Evolutionary conservation across 2,797 vertebrate genomes (phyloP).

Genomic region (Perodicticus potto): DNA sequence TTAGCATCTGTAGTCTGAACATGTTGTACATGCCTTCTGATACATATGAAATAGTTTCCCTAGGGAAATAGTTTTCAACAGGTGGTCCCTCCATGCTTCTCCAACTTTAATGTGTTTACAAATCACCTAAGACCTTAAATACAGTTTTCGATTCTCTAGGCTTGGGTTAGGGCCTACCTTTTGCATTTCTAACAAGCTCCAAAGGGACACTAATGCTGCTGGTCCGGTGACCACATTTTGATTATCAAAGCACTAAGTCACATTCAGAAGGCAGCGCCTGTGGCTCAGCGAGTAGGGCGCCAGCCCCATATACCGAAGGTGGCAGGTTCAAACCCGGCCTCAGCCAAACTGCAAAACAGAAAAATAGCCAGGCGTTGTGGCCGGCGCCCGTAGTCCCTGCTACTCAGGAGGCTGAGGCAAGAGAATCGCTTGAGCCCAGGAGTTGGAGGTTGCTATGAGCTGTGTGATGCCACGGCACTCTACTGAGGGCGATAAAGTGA

Average conservation of each 20-base stretch:
- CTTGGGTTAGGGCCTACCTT: neutral
- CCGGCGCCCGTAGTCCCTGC: too few relatives aligned
- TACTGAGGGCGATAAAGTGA: too few relatives aligned
- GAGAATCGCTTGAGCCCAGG: too few relatives aligned
- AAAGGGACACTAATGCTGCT: neutral
- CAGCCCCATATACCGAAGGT: too few relatives aligned
- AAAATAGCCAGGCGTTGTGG: too few relatives aligned
- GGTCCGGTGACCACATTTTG: neutral
- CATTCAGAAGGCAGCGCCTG: neutral
- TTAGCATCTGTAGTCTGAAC: constrained; percentile 17
- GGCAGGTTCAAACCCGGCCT: too few relatives aligned
- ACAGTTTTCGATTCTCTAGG: neutral
- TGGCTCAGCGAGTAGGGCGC: too few relatives aligned
- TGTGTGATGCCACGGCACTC: too few relatives aligned
- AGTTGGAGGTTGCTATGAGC: too few relatives aligned
- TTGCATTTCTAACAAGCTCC: neutral
- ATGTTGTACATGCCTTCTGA: neutral
- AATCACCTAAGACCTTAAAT: neutral
- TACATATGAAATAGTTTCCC: neutral
- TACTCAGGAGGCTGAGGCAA: too few relatives aligned
- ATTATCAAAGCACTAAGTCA: neutral
- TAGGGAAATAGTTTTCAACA: neutral
- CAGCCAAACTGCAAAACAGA: too few relatives aligned
- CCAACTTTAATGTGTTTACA: neutral
- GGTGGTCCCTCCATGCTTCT: neutral